Percentiles rank a stretch among this genome's conserved stretches.
phyloP scores from a whole-genome alignment of 2,797 vertebrate species.

The Miichthys miiuy region DNA sequence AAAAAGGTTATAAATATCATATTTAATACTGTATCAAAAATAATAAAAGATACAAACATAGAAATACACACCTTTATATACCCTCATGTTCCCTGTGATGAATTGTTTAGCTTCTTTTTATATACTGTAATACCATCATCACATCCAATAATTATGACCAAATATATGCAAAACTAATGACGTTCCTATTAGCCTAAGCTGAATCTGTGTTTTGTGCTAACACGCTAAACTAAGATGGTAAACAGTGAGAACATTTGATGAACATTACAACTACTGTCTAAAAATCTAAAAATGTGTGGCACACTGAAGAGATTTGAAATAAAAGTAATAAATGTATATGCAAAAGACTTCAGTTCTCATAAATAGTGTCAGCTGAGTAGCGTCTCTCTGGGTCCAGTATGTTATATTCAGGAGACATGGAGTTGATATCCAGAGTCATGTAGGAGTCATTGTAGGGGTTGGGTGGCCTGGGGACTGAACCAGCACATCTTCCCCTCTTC shows the following conservation, averaged over 20 bases:
- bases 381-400: conserved; percentile 1
- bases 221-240: background rate
- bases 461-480: background rate
- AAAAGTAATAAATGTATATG: conserved; percentile 1
- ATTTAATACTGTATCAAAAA: no score
- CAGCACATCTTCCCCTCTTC: background rate
- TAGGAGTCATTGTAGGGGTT: background rate
- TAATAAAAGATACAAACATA: no score
- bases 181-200: no score
- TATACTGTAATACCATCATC: background rate
- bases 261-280: no score
- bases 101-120: background rate
- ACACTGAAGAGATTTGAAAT: background rate
- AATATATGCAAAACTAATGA: no score
- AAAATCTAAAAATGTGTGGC: background rate
- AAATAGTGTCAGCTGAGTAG: background rate
- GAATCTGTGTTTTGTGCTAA: background rate
- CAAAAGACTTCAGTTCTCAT: conserved; percentile 21
- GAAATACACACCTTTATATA: no score
- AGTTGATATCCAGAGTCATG: conserved; percentile 4
- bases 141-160: no score
- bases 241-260: no score
- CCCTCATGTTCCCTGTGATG: no score
- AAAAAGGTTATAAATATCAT: no score
- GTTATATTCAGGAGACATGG: conserved; percentile 23